Percentiles rank a stretch among this genome's conserved stretches.
These are phyloP conservation scores for Abramis brama DNA, from an alignment of 2,113 vertebrate species.

Conservation along the genomic window DNA sequence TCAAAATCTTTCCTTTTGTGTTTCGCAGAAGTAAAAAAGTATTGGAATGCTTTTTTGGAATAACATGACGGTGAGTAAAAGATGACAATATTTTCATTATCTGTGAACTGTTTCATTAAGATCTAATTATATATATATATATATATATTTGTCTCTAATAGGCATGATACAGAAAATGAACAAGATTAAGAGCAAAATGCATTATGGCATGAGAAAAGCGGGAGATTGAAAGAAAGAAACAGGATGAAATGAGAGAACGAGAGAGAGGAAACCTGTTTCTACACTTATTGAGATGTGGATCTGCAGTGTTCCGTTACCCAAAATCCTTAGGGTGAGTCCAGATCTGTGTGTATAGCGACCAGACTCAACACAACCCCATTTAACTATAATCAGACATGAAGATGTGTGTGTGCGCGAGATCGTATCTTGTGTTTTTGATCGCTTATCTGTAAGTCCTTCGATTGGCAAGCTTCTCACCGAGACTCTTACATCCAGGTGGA, in stretches of 20 bases:
- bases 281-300: constrained; percentile 49
- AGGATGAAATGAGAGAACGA: background rate
- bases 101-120: background rate
- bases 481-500: constrained; percentile 28
- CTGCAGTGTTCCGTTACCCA: constrained; percentile 49
- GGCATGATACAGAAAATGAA: background rate
- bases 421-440: constrained; percentile 18
- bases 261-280: constrained; percentile 54
- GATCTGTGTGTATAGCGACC: constrained; percentile 47
- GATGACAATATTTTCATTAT: background rate
- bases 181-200: constrained; percentile 10
- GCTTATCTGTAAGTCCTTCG: constrained; percentile 23
- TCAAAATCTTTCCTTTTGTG: background rate
- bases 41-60: background rate
- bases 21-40: background rate
- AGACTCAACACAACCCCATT: constrained; percentile 39
- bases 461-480: background rate
- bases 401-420: constrained; percentile 16
- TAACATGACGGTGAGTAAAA: background rate
- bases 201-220: background rate
- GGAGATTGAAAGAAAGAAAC: background rate
- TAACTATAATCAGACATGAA: constrained; percentile 33
- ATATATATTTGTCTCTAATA: background rate
- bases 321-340: constrained; percentile 37
- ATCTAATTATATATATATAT: too few species aligned